These are phyloP conservation scores for Sympetrum striolatum DNA, from an alignment of 2,888 invertebrate species.

Conservation along the genomic window DNA sequence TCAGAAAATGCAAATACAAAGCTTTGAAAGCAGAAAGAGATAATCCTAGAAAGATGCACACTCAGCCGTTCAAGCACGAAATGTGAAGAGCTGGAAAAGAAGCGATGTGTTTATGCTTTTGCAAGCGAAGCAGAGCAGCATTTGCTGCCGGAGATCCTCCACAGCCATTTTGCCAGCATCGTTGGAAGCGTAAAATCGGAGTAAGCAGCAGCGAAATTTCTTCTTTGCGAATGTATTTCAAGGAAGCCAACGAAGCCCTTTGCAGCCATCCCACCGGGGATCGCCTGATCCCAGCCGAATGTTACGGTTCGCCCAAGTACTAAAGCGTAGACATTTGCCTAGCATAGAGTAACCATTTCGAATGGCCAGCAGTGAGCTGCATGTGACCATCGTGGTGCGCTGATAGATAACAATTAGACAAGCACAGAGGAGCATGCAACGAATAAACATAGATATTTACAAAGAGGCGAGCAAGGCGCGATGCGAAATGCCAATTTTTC, in stretches of 20 bases:
- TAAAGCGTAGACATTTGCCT: neutral
- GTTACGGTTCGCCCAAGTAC: neutral
- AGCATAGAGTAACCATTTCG: neutral
- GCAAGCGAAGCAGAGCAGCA: neutral
- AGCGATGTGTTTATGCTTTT: neutral
- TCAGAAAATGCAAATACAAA: neutral
- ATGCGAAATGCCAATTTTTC: neutral
- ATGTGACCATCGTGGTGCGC: neutral
- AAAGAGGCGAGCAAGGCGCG: neutral
- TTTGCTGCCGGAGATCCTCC: neutral
- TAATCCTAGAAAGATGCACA: neutral
- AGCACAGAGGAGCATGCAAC: neutral
- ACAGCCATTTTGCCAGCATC: neutral
- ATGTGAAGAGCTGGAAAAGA: neutral
- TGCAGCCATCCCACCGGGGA: neutral
- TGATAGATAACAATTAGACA: neutral
- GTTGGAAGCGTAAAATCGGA: neutral
- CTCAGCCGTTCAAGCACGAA: neutral
- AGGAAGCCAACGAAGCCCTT: neutral
- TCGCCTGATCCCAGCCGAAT: neutral
- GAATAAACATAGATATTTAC: neutral
- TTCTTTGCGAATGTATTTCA: neutral
- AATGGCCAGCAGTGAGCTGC: neutral
- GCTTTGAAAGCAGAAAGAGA: neutral
- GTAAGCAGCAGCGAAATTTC: neutral